Evolutionary conservation across 2,113 vertebrate species (phyloP), one percentile per base, ranked within the genome.

Genomic region (Aleadryas rufinucha): DNA sequence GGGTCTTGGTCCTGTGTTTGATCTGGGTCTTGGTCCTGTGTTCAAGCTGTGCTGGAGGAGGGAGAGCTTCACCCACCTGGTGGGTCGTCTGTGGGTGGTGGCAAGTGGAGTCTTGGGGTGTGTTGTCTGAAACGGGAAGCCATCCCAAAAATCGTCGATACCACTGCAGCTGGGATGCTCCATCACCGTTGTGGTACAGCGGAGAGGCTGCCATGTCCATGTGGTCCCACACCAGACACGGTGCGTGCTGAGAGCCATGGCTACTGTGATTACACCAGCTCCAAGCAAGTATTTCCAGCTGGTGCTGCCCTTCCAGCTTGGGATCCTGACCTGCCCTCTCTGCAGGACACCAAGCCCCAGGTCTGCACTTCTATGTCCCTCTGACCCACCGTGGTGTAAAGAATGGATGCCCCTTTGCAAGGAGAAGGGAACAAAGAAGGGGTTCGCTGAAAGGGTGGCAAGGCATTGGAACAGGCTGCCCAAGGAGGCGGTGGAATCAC

Each of bases 101-200:
- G 18, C 2, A 1, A 17, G 23, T 9, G 13, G 61, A 59, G 15
- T 44, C 2, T 1, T n/a, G 49, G 35, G 13, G 8, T 24, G 9
- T 78, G 28, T 35, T 83, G 56, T 61, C 54, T 4, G 5, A 57
- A 89, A 79, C 37, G 47, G 42, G 35, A 57, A 4, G 6, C 9
- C 6, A 13, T 80, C 79, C 85, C 49, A 7, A 33, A 86, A 91
- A 23, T 24, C 20, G 28, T 26, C 0, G 1, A 11, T 54, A 4
- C 33, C 50, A 11, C 41, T 60, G 18, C 31, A 61, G 30, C 60
- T 60, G 41, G 39, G 31, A 5, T 66, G 31, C 17, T 10, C 7
- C 12, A 1, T 72, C 8, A 31, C 27, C 0, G 0, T 4, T 0
- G 0, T 0, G 4, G 45, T 41, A 83, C 1, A 10, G 13, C 0